Percentiles rank a stretch among this genome's conserved stretches.
Conservation (phyloP, 2,888 invertebrate species). For the Yponomeuta plumbellus region DNA sequence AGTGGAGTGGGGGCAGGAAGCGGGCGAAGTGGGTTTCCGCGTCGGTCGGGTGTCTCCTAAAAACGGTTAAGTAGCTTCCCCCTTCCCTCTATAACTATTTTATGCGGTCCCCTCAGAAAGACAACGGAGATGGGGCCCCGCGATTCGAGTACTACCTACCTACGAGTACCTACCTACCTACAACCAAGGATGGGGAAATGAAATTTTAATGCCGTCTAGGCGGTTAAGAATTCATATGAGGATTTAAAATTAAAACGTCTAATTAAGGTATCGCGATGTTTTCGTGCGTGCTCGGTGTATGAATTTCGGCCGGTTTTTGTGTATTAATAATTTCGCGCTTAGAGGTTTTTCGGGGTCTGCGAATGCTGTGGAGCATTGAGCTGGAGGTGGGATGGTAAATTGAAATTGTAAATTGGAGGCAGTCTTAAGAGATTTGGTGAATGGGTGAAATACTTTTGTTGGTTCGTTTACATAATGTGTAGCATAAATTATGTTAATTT, state of each 20-base stretch:
- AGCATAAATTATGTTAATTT: no score
- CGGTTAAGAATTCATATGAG: slow-evolving; percentile 70
- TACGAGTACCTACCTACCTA: slow-evolving; percentile 8
- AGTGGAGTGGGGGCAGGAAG: slow-evolving; percentile 59
- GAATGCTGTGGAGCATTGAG: background rate
- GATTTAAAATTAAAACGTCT: slow-evolving; percentile 72
- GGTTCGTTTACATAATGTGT: no score
- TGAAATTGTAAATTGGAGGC: slow-evolving; percentile 1
- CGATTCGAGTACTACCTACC: slow-evolving; percentile 41
- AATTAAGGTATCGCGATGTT: slow-evolving; percentile 64
- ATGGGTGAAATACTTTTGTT: no score
- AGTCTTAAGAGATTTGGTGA: slow-evolving; percentile 11
- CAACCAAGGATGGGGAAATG: slow-evolving; percentile 56
- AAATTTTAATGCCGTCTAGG: slow-evolving; percentile 72
- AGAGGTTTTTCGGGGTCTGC: slow-evolving; percentile 10
- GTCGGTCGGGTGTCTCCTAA: slow-evolving; percentile 72
- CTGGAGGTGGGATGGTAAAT: slow-evolving; percentile 8
- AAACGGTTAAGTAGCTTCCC: slow-evolving; percentile 75
- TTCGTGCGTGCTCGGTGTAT: slow-evolving; percentile 42
- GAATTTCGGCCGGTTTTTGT: slow-evolving; percentile 40
- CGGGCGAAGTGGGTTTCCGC: slow-evolving; percentile 66
- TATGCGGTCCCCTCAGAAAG: slow-evolving; percentile 76
- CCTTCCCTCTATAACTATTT: slow-evolving; percentile 74
- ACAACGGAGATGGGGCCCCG: slow-evolving; percentile 69
- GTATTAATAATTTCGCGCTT: slow-evolving; percentile 10